Conservation (phyloP, 2,888 invertebrate species). For the Sceliomorpha sp. region DNA sequence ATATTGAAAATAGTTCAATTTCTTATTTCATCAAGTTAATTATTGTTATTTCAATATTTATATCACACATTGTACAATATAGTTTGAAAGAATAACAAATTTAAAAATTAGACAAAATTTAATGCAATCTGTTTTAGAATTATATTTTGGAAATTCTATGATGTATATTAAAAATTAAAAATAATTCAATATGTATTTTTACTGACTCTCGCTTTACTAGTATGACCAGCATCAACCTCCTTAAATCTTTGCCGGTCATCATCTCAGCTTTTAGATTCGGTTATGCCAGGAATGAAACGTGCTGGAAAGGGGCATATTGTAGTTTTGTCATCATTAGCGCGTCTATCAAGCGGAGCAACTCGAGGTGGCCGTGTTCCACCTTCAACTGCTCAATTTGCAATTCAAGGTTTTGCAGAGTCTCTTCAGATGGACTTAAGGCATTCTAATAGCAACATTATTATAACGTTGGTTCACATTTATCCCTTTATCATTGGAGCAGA, state of each 20-base stretch:
- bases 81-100: no score
- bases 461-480: conserved; percentile 84
- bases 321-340: conserved; percentile 84
- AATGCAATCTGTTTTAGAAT: no score
- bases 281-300: conserved; percentile 84
- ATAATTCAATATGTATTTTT: no score
- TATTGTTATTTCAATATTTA: no score
- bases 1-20: no score
- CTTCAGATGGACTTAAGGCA: conserved; percentile 84
- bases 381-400: conserved; percentile 85
- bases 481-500: conserved; percentile 84
- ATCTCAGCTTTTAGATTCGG: conserved; percentile 83
- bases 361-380: conserved; percentile 82
- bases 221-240: no score
- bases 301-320: conserved; percentile 84
- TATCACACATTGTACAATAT: no score
- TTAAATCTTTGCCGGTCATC: not conserved
- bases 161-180: no score
- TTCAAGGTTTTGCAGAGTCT: conserved; percentile 85
- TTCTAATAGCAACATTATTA: conserved; percentile 82
- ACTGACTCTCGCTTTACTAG: no score
- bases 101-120: no score
- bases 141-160: no score
- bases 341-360: conserved; percentile 83
- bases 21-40: no score